Conservation (phyloP, 2,888 invertebrate genomes). For the Acanthosepion lycidas region DNA sequence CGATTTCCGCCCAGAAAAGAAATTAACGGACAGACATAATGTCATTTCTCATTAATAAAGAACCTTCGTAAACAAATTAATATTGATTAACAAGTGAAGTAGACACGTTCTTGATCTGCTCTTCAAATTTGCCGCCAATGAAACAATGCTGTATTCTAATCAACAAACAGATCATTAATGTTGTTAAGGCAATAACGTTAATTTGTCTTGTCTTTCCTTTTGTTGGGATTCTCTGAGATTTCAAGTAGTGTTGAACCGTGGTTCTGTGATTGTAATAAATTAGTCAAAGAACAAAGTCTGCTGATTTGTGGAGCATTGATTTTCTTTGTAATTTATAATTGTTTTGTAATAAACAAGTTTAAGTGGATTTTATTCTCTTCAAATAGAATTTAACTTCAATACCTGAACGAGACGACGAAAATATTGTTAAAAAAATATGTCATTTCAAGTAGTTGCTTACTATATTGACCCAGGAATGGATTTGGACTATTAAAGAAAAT, state of each 20-base stretch:
- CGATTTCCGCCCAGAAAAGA: not conserved
- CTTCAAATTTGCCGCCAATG: conserved; percentile 12
- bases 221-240: not conserved
- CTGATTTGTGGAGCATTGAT: not conserved
- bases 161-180: not conserved
- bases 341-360: not conserved
- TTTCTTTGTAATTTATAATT: not conserved
- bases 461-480: not conserved
- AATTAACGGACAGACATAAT: not conserved
- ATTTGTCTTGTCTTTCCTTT: not conserved
- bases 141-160: not conserved
- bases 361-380: not conserved
- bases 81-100: not conserved
- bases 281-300: not conserved
- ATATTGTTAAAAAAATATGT: not conserved
- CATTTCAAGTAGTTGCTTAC: not conserved
- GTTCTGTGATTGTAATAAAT: not conserved
- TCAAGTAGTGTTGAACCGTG: not conserved
- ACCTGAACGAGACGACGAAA: not conserved
- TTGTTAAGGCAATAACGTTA: not conserved
- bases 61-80: not conserved
- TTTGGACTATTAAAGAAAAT: too few relatives aligned
- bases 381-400: not conserved
- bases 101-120: not conserved
- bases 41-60: not conserved